These are phyloP conservation scores for Varecia variegata DNA, from an alignment of 2,797 vertebrate genomes.

Conservation along the genomic window DNA sequence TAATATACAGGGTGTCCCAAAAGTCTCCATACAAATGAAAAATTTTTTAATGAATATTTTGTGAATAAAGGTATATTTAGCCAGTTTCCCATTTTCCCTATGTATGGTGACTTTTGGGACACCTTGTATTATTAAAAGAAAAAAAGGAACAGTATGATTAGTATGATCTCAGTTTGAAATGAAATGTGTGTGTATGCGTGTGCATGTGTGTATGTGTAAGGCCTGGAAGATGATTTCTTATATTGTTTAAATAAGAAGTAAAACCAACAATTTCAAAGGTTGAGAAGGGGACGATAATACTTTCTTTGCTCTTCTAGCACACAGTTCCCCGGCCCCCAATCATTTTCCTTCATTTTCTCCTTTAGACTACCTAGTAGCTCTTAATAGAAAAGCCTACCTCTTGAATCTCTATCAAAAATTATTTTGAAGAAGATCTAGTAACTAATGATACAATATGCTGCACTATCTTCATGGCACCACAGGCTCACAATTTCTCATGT, in stretches of 20 bases:
- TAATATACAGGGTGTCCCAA: not conserved
- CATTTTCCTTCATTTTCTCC: conserved; percentile 46
- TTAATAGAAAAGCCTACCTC: not conserved
- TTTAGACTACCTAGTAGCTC: not conserved
- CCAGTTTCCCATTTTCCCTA: no score
- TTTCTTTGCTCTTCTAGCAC: not conserved
- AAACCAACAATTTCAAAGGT: not conserved
- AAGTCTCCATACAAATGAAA: no score
- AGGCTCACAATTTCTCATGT: not conserved
- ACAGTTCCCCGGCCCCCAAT: not conserved
- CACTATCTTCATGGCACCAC: not conserved
- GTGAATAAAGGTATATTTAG: no score
- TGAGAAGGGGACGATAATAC: not conserved
- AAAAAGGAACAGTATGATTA: not conserved
- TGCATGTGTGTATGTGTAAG: not conserved
- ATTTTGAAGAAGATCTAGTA: conserved; percentile 14
- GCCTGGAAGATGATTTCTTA: not conserved
- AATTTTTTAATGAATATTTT: no score
- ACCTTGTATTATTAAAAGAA: not conserved
- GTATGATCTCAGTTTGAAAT: not conserved
- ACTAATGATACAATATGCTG: not conserved
- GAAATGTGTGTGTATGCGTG: not conserved
- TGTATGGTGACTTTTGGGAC: no score
- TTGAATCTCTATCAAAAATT: conserved; percentile 16
- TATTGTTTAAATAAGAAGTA: conserved; percentile 15